phyloP scores from a whole-genome alignment of 1,140 invertebrate genomes.

The Theocolax elegans region DNA sequence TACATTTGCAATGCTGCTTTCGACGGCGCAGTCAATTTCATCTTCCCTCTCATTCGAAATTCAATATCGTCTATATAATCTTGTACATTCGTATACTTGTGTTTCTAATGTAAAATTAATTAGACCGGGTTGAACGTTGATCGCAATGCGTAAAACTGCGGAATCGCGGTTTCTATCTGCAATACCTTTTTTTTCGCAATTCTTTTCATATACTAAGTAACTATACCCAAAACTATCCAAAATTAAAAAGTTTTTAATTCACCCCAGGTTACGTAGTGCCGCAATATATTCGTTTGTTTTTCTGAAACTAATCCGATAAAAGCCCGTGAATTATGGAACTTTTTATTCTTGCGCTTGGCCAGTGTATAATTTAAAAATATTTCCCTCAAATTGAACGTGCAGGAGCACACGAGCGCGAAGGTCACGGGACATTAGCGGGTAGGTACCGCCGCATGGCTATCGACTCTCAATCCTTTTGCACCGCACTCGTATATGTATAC shows the following conservation, averaged over 20 bases:
- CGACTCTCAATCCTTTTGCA: no score
- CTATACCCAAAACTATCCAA: neutral
- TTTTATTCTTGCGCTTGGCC: neutral
- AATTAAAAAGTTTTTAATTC: conserved; percentile 30
- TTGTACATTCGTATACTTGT: no score
- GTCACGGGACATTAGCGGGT: conserved; percentile 6
- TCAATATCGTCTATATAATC: no score
- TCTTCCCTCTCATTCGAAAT: no score
- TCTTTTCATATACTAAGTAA: no score
- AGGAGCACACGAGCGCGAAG: neutral
- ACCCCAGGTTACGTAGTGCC: neutral
- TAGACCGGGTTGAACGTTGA: no score
- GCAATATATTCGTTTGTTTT: conserved; percentile 24
- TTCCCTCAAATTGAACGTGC: neutral
- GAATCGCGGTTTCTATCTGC: neutral
- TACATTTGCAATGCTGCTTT: no score
- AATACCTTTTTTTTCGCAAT: neutral
- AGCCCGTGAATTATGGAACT: conserved; percentile 25
- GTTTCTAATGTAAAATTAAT: no score
- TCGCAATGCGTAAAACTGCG: conserved; percentile 16
- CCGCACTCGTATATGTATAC: no score
- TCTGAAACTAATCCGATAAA: conserved; percentile 32
- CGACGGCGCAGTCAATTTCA: no score
- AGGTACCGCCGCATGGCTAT: no score
- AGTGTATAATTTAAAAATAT: conserved; percentile 22